phyloP scores from a whole-genome alignment of 1,140 invertebrate genomes.

The Meloidogyne floridensis region DNA sequence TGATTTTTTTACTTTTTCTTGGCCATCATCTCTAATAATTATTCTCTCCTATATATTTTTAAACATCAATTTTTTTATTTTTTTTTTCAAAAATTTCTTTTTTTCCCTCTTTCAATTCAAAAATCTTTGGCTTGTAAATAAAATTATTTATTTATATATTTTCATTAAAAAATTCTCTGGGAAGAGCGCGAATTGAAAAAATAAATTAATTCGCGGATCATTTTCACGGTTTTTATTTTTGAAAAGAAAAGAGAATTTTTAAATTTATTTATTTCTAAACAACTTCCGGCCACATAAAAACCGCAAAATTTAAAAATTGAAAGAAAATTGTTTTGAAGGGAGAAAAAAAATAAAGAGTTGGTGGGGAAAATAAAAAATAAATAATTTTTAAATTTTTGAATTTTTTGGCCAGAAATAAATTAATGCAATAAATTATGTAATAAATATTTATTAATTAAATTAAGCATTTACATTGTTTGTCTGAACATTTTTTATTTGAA shows the following conservation, averaged over 20 bases:
- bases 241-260: not conserved
- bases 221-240: no score
- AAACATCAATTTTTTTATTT: not conserved
- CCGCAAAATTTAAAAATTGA: no score
- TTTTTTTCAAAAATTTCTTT: not conserved
- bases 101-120: not conserved
- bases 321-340: no score
- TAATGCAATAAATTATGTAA: no score
- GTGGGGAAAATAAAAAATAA: no score
- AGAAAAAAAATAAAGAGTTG: no score
- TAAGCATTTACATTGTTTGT: no score
- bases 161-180: not conserved
- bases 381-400: no score
- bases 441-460: no score
- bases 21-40: not conserved
- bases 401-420: no score
- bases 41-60: not conserved
- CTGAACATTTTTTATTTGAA: no score
- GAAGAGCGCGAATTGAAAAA: not conserved
- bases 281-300: not conserved
- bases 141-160: not conserved
- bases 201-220: not conserved
- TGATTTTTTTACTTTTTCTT: no score
- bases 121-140: not conserved
- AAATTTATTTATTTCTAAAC: not conserved